A percentile compares a stretch with the other conserved stretches of the same genome.
phyloP scores from a whole-genome alignment of 30 jellyfish, hydroid and myxozoan genomes.

The Aurelia aurita complex sp. Pacific region DNA sequence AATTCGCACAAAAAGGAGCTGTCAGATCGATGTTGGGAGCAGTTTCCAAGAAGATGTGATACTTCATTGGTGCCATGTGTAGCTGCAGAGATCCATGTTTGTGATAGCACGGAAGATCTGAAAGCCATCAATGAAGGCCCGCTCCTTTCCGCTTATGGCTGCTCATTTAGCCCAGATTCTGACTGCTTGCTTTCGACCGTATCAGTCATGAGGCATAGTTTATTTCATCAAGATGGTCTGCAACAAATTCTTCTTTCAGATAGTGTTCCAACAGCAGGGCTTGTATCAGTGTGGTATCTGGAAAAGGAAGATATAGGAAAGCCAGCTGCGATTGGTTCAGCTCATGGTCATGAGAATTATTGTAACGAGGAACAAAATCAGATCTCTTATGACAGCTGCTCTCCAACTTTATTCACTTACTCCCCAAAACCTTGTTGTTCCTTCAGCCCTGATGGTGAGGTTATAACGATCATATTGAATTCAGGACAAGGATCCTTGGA shows the following conservation, averaged over 20 bases:
- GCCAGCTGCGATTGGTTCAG: neutral
- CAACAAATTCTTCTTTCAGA: neutral
- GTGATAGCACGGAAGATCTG: slow-evolving; percentile 39
- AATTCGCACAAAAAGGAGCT: neutral
- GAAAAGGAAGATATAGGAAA: neutral
- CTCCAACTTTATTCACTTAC: slow-evolving; percentile 48
- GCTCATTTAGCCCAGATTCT: slow-evolving; percentile 56
- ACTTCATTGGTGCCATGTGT: slow-evolving; percentile 33
- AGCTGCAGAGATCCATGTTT: slow-evolving; percentile 42
- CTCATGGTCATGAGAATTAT: neutral
- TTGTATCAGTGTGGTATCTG: slow-evolving; percentile 51
- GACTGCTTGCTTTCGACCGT: slow-evolving; percentile 40
- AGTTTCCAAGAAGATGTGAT: slow-evolving; percentile 40
- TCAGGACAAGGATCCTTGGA: slow-evolving; percentile 52
- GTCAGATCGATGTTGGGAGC: slow-evolving; percentile 23
- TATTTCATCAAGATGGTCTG: slow-evolving; percentile 5
- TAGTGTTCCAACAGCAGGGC: slow-evolving; percentile 63
- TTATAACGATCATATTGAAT: slow-evolving; percentile 38
- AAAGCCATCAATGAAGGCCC: slow-evolving; percentile 18
- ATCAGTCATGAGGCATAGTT: slow-evolving; percentile 21
- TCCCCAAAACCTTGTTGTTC: slow-evolving; percentile 68
- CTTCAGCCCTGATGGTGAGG: slow-evolving; percentile 48
- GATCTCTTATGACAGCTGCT: slow-evolving; percentile 18
- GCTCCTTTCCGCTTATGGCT: slow-evolving; percentile 40
- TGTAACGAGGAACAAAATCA: neutral